These are phyloP conservation scores for Syngnathus acus DNA, from an alignment of 2,797 vertebrate species.

Conservation along the genomic window DNA sequence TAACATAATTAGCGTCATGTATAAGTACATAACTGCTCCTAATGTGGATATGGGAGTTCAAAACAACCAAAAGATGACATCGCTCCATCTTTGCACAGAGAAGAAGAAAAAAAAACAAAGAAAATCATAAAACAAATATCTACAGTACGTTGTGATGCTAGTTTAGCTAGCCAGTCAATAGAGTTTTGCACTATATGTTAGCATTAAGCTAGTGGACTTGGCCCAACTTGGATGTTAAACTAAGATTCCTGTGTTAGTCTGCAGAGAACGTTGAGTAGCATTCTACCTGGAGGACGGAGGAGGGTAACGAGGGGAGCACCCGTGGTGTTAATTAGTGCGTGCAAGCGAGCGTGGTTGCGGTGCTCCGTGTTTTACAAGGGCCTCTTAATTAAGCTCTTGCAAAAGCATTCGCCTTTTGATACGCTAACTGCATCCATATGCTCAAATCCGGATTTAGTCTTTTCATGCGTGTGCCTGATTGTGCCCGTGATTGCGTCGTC, in stretches of 20 bases:
- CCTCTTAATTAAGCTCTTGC: neutral
- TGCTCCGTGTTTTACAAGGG: neutral
- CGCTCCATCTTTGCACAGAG: neutral
- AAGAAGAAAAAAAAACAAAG: too few relatives aligned
- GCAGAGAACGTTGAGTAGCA: too few relatives aligned
- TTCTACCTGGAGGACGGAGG: neutral
- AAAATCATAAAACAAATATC: too few relatives aligned
- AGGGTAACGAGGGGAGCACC: neutral
- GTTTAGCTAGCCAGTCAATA: too few relatives aligned
- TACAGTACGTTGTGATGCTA: too few relatives aligned
- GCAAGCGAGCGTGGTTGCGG: neutral
- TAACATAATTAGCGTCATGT: neutral
- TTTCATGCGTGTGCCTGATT: neutral
- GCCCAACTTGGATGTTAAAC: too few relatives aligned
- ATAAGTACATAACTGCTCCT: neutral
- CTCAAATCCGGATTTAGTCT: neutral
- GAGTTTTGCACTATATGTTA: too few relatives aligned
- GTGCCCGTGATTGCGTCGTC: neutral
- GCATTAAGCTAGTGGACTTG: neutral
- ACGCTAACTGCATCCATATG: neutral
- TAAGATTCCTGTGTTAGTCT: too few relatives aligned
- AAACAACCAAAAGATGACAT: neutral
- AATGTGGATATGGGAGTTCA: neutral
- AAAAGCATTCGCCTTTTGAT: neutral
- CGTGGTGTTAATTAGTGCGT: neutral